phyloP scores from a whole-genome alignment of 2,888 invertebrate genomes.

The Archips xylosteana region DNA sequence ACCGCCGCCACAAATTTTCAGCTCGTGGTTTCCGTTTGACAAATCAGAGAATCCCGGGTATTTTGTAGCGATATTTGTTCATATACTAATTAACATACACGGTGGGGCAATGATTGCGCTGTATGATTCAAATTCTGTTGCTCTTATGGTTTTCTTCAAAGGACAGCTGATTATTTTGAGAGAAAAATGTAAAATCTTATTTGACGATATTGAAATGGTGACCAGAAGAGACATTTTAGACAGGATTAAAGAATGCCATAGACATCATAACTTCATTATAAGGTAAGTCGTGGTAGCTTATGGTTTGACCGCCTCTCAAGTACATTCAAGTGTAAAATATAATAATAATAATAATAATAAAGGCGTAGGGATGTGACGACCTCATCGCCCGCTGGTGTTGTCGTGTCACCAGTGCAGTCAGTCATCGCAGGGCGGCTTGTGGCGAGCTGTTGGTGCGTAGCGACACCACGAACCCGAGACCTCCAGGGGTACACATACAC shows the following conservation, averaged over 20 bases:
- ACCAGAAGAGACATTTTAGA: constrained; percentile 48
- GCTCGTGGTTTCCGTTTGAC: constrained; percentile 73
- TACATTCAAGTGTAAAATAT: no score
- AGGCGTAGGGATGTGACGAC: no score
- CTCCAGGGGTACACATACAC: no score
- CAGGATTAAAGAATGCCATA: constrained; percentile 66
- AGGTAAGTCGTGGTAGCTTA: constrained; percentile 51
- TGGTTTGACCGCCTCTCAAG: no score
- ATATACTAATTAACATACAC: constrained; percentile 57
- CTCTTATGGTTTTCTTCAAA: constrained; percentile 68
- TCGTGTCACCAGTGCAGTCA: no score
- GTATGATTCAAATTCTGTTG: constrained; percentile 64
- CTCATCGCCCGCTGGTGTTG: no score
- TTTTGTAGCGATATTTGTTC: constrained; percentile 53
- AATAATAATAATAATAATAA: no score
- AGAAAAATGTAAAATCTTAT: constrained; percentile 58
- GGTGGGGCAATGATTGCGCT: constrained; percentile 61
- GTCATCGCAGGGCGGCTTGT: no score
- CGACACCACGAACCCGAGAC: no score
- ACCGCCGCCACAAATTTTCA: constrained; percentile 64
- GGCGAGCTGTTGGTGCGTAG: no score
- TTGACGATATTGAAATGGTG: constrained; percentile 47
- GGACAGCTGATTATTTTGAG: constrained; percentile 65
- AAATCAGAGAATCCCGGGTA: constrained; percentile 65
- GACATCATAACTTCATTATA: constrained; percentile 62